Evolutionary conservation across 2,797 vertebrate genomes (phyloP).

Genomic region (Oryzias dopingdopingensis): DNA sequence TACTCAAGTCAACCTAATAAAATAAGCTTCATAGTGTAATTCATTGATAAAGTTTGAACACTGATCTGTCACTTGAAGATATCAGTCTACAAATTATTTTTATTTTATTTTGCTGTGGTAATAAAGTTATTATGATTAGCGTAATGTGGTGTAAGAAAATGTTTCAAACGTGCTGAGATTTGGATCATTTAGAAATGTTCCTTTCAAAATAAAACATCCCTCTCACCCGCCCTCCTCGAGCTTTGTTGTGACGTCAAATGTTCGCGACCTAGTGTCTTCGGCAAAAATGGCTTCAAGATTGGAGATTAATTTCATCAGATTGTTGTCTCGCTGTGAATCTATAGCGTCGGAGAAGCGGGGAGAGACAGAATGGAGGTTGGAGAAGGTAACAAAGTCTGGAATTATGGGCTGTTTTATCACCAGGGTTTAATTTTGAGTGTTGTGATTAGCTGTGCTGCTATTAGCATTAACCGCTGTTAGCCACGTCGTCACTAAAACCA

Average conservation of each 20-base stretch:
- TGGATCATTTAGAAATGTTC: no score
- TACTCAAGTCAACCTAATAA: no score
- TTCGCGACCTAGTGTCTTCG: constrained; percentile 44
- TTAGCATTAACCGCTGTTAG: constrained; percentile 37
- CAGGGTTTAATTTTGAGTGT: background rate
- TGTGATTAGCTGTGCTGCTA: constrained; percentile 33
- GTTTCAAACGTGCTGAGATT: no score
- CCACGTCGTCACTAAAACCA: constrained; percentile 58
- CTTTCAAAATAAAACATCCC: no score
- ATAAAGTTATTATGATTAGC: no score
- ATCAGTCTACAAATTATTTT: no score
- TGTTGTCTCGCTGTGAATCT: constrained; percentile 91
- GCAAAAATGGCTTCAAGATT: constrained; percentile 83
- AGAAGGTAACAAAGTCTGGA: constrained; percentile 80
- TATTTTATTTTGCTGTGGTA: no score
- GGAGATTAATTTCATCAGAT: constrained; percentile 88
- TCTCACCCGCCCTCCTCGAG: background rate
- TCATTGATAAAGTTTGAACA: no score
- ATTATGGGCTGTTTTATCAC: no score
- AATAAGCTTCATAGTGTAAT: no score
- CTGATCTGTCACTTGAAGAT: no score
- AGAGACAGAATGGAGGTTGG: constrained; percentile 90
- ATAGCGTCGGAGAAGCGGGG: constrained; percentile 88
- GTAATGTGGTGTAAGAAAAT: no score
- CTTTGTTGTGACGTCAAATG: constrained; percentile 36